Evolutionary conservation across 92 coral and sea anemone genomes (phyloP), one percentile per base, ranked within the genome.

Genomic region (Parazoanthus darwini): DNA sequence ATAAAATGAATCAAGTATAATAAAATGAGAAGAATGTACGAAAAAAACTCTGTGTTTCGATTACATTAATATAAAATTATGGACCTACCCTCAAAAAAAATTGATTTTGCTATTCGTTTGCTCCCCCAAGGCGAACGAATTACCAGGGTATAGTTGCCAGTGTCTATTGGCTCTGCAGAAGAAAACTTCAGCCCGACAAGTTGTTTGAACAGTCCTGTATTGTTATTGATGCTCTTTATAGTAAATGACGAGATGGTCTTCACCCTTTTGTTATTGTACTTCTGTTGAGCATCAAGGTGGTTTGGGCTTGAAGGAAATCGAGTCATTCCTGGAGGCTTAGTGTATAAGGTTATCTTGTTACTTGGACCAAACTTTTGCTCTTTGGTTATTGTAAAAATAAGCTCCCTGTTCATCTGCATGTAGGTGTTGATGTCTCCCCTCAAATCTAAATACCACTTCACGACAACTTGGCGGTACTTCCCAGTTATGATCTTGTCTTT

Each of bases 251-350:
- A 76, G 80, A 76, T 76, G 51, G 25, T 76, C 80, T 76, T 76
- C 51, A 76, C 13, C 42, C 26, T 76, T 8, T 37, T 37, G 16
- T 37, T 76, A 76, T 10, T 18, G 80, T 76, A 76, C 80, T 16
- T 39, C 9, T 10, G 26, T 11, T 46, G 13, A 76, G 80, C 80
- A 38, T 76, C 80, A 39, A 50, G 80, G 10, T 76, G 80, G 51
- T 76, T 76, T 76, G 80, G 80, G 51, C 80, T 76, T 2, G 80
- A 44, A 76, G 80, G 29, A 76, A 76, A 76, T 38, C 80, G 80
- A 76, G 54, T 76, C 80, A 76, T 39, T 22, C 80, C 80, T 39
- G 80, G 80, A 76, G 23, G 23, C 46, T 76, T 76, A 39, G 7
- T 76, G 46, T 76, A 76, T 76, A 76, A 20, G 4, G 42, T 76